phyloP scores from a whole-genome alignment of 64 coral and sea anemone genomes.

The Porites lutea region DNA sequence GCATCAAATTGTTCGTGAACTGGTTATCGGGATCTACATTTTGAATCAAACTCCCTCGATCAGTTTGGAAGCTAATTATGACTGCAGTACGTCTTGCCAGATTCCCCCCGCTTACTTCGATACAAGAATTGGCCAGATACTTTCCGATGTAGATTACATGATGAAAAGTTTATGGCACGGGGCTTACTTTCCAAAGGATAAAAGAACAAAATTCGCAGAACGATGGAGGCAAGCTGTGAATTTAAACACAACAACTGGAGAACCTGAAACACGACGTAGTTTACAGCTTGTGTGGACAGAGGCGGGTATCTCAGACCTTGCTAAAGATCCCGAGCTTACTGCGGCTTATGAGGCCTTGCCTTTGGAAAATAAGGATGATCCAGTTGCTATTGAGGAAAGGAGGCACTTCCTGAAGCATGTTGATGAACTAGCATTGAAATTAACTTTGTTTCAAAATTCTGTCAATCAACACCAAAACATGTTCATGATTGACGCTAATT shows the following conservation, averaged over 20 bases:
- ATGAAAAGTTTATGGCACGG: constrained; percentile 99
- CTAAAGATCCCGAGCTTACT: constrained; percentile 80
- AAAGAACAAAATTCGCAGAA: constrained; percentile 96
- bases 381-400: constrained; percentile 69
- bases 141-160: constrained; percentile 95
- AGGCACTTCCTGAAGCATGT: constrained; percentile 87
- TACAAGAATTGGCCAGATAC: constrained; percentile 94
- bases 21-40: constrained; percentile 88
- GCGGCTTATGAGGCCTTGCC: constrained; percentile 70
- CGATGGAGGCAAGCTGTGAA: constrained; percentile 98
- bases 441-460: constrained; percentile 88
- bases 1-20: constrained; percentile 97
- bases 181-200: constrained; percentile 98
- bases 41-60: constrained; percentile 97
- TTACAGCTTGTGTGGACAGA: constrained; percentile 96
- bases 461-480: constrained; percentile 95
- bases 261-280: constrained; percentile 91
- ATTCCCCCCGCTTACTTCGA: constrained; percentile 94
- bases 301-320: constrained; percentile 89
- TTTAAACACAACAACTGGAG: constrained; percentile 90
- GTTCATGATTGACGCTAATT: constrained; percentile 89
- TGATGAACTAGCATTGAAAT: constrained; percentile 87
- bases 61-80: constrained; percentile 90
- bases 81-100: constrained; percentile 94
- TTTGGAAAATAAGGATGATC: constrained; percentile 85